These are phyloP conservation scores for Phylloscopus trochiloides DNA, from an alignment of 2,113 vertebrate genomes.

Conservation along the genomic window DNA sequence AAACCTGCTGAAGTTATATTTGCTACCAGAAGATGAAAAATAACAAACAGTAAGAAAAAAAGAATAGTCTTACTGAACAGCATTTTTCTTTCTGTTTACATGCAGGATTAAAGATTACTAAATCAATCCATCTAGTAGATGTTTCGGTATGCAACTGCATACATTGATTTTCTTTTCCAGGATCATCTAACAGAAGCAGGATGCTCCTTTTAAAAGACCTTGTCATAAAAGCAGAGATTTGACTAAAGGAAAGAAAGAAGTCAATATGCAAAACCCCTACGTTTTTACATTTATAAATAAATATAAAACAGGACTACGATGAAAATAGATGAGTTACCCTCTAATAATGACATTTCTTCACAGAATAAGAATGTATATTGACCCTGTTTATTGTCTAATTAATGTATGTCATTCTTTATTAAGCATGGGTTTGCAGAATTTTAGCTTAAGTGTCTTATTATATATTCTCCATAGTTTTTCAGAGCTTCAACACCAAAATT, in stretches of 20 bases:
- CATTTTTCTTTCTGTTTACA: slow-evolving; percentile 5
- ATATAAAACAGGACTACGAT: background rate
- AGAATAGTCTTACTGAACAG: background rate
- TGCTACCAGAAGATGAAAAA: background rate
- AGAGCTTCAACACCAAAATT: background rate
- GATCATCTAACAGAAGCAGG: background rate
- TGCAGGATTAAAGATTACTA: background rate
- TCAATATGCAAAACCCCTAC: rapidly evolving
- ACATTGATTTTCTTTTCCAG: background rate
- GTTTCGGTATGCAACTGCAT: background rate
- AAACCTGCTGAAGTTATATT: background rate
- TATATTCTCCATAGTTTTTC: background rate
- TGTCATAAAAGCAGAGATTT: background rate
- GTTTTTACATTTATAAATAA: background rate
- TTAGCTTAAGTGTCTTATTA: background rate
- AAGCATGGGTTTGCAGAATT: background rate
- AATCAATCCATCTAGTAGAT: background rate
- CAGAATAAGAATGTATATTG: background rate
- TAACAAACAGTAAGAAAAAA: background rate
- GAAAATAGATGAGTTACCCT: background rate
- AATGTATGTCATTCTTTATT: background rate
- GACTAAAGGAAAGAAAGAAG: background rate
- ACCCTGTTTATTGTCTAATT: background rate
- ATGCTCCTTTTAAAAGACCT: background rate
- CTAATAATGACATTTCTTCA: background rate